These are phyloP conservation scores for Hesperophylax magnus DNA, from an alignment of 1,140 invertebrate species.

Conservation along the genomic window DNA sequence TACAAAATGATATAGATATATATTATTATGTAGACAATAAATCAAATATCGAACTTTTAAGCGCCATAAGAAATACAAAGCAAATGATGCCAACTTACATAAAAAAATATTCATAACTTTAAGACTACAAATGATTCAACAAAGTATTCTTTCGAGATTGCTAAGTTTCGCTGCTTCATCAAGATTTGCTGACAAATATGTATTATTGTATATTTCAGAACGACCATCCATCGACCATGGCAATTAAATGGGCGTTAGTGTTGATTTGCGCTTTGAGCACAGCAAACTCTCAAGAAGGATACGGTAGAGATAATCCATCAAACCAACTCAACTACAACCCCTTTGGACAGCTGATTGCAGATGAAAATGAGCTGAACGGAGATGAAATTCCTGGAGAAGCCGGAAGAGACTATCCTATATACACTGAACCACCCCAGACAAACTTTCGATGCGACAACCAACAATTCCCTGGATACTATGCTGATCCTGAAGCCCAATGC, in stretches of 20 bases:
- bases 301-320: conserved; percentile 49
- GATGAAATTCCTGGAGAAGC: conserved; percentile 58
- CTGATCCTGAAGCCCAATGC: conserved; percentile 69
- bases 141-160: no score
- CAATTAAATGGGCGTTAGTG: no score
- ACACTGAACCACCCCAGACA: conserved; percentile 72
- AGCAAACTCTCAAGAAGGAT: conserved; percentile 52
- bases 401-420: conserved; percentile 75
- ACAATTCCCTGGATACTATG: conserved; percentile 70
- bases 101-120: no score
- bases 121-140: no score
- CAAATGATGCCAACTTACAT: no score
- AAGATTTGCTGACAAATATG: no score
- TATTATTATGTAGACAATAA: no score
- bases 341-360: conserved; percentile 37
- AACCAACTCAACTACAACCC: conserved; percentile 49
- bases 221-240: no score
- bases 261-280: conserved; percentile 10
- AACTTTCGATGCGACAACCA: conserved; percentile 71
- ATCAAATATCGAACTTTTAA: no score
- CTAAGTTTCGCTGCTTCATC: no score
- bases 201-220: no score
- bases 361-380: conserved; percentile 28
- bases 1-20: neutral
- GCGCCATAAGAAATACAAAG: no score